Evolutionary conservation across 2,888 invertebrate genomes (phyloP).

Genomic region (Cristatella mucedo): DNA sequence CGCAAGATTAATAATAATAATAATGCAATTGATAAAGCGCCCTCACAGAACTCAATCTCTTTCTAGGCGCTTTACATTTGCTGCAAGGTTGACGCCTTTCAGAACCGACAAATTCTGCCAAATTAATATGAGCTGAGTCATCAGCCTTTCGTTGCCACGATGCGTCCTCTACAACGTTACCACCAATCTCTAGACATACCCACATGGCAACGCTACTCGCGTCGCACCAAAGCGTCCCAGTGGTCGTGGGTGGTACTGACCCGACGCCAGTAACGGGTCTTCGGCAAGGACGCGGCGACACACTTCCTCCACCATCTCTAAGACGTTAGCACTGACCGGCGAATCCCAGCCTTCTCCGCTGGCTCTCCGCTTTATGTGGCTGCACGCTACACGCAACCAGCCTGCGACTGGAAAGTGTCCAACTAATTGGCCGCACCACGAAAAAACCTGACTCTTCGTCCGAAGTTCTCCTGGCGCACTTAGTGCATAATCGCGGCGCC

Average conservation of each 20-base stretch:
- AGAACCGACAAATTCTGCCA: slow-evolving; percentile 8
- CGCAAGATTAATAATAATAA: too few relatives aligned
- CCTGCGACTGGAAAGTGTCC: slow-evolving; percentile 6
- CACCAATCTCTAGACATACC: slow-evolving; percentile 3
- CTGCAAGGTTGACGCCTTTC: slow-evolving; percentile 4
- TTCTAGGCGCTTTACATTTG: too few relatives aligned
- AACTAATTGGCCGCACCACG: background rate
- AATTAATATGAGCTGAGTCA: slow-evolving; percentile 8
- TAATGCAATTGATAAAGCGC: too few relatives aligned
- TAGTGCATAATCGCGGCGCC: background rate
- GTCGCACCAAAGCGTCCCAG: slow-evolving; percentile 4
- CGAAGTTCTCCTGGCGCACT: background rate
- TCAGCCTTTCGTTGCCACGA: slow-evolving; percentile 7
- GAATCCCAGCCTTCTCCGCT: too few relatives aligned
- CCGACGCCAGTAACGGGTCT: slow-evolving; percentile 6
- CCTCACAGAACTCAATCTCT: too few relatives aligned
- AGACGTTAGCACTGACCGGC: too few relatives aligned
- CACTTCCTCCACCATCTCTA: too few relatives aligned
- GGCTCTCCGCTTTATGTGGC: too few relatives aligned
- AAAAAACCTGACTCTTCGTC: slow-evolving; percentile 9
- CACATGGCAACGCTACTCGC: slow-evolving; percentile 3
- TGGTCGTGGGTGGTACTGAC: slow-evolving; percentile 9
- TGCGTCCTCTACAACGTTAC: background rate
- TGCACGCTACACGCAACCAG: slow-evolving; percentile 9
- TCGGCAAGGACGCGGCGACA: too few relatives aligned